phyloP scores from a whole-genome alignment of 1,140 invertebrate species.

The Trachymyrmex septentrionalis region DNA sequence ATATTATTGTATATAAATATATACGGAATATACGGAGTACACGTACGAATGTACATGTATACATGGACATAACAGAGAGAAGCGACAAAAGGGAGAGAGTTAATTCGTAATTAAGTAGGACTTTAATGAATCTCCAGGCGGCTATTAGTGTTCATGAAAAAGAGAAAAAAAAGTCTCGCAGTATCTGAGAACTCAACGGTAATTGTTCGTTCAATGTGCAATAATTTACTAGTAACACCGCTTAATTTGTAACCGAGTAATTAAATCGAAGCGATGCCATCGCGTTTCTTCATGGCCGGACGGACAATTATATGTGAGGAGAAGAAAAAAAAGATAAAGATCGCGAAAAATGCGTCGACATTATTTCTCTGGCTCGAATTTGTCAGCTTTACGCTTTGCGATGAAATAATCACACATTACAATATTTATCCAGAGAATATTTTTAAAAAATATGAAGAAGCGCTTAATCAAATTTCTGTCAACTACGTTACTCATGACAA shows the following conservation, averaged over 20 bases:
- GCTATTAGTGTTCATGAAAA: constrained; percentile 38
- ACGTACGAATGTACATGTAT: neutral
- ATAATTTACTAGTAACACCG: constrained; percentile 81
- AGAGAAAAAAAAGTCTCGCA: constrained; percentile 64
- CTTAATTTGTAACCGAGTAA: constrained; percentile 74
- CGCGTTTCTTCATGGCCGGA: neutral
- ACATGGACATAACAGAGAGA: constrained; percentile 27
- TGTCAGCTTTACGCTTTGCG: neutral
- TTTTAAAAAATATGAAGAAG: neutral
- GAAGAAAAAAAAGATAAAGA: neutral
- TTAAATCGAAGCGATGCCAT: neutral
- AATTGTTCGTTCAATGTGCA: constrained; percentile 84
- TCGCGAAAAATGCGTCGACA: neutral
- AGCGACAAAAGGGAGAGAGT: neutral
- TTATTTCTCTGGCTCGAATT: constrained; percentile 25
- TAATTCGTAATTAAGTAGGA: constrained; percentile 47
- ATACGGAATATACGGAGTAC: constrained; percentile 10
- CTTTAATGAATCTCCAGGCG: neutral
- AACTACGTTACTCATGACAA: neutral
- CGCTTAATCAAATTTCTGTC: constrained; percentile 13
- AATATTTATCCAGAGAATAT: neutral
- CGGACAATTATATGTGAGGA: neutral
- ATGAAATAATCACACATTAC: neutral
- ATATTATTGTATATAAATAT: constrained; percentile 32
- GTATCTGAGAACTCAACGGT: constrained; percentile 76